Evolutionary conservation across 2,888 invertebrate species (phyloP).

Genomic region (Drosophila recens): DNA sequence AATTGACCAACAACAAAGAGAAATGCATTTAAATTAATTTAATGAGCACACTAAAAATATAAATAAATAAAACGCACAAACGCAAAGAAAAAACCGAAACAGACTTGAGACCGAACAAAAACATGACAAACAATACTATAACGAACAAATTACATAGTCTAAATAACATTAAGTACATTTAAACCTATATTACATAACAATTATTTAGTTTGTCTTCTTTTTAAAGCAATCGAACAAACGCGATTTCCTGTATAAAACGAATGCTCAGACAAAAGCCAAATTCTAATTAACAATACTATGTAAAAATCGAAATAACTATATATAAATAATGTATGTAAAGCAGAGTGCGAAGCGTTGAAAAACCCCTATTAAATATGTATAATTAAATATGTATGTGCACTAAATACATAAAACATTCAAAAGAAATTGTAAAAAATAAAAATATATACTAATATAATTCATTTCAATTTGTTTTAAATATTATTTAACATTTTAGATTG

Average conservation of each 20-base stretch:
- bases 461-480: background rate
- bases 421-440: constrained; percentile 55
- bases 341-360: constrained; percentile 37
- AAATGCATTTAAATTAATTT: constrained; percentile 63
- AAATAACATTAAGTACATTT: constrained; percentile 37
- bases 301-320: constrained; percentile 58
- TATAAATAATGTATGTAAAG: constrained; percentile 41
- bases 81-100: constrained; percentile 13
- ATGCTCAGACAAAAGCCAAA: constrained; percentile 73
- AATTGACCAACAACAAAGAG: constrained; percentile 50
- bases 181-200: constrained; percentile 22
- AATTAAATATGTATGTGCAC: constrained; percentile 46
- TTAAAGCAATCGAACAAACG: constrained; percentile 47
- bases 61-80: constrained; percentile 36
- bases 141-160: constrained; percentile 51
- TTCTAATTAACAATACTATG: constrained; percentile 65
- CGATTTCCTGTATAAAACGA: constrained; percentile 64
- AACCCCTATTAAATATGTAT: constrained; percentile 39
- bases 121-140: constrained; percentile 24
- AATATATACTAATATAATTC: constrained; percentile 24
- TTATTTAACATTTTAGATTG: background rate
- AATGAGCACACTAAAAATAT: constrained; percentile 41
- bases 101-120: constrained; percentile 23
- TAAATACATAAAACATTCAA: constrained; percentile 42
- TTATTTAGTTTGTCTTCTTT: constrained; percentile 64